Evolutionary conservation across 2,797 vertebrate species (phyloP).

Genomic region (Eulemur coronatus): DNA sequence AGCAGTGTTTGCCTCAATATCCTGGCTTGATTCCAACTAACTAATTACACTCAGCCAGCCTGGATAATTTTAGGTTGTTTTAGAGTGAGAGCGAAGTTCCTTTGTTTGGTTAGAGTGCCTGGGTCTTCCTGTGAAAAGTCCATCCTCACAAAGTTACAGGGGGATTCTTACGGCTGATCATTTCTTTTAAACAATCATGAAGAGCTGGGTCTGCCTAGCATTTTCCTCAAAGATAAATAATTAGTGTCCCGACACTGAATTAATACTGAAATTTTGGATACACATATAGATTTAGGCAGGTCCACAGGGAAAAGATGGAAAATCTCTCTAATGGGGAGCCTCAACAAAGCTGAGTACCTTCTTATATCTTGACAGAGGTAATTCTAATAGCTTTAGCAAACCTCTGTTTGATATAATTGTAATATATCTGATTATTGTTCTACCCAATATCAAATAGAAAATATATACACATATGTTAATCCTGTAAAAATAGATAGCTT

Average conservation of each 20-base stretch:
- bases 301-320: neutral
- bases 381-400: neutral
- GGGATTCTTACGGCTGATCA: neutral
- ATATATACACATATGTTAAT: neutral
- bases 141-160: neutral
- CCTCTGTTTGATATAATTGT: neutral
- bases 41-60: constrained; percentile 40
- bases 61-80: constrained; percentile 19
- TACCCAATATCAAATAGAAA: neutral
- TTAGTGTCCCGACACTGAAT: neutral
- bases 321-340: neutral
- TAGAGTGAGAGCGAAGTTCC: constrained; percentile 1
- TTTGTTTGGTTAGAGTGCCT: neutral
- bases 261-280: neutral
- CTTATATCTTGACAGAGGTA: neutral
- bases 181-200: neutral
- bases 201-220: neutral
- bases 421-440: neutral
- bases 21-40: constrained; percentile 54
- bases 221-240: neutral
- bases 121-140: neutral
- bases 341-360: neutral
- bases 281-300: neutral
- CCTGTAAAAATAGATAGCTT: neutral
- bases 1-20: constrained; percentile 25